Percentiles rank a stretch among this genome's conserved stretches.
These are phyloP conservation scores for Eurypyga helias DNA, from an alignment of 2,113 vertebrate species.

Conservation along the genomic window DNA sequence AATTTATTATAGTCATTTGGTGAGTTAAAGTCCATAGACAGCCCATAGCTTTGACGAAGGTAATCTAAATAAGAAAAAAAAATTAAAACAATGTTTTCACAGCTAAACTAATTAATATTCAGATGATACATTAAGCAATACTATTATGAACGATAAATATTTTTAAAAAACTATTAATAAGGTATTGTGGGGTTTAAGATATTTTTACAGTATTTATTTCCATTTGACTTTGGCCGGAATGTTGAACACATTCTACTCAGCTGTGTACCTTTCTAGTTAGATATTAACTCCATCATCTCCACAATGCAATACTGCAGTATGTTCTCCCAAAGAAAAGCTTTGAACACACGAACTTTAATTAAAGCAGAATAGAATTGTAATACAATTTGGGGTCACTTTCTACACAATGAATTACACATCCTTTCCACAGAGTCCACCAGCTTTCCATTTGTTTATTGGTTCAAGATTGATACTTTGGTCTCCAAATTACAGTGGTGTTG, in stretches of 20 bases:
- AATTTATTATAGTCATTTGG: slow-evolving; percentile 99
- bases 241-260: not conserved
- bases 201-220: not conserved
- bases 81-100: not conserved
- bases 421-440: not conserved
- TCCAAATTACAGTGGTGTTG: not conserved
- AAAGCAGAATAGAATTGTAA: not conserved
- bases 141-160: not conserved
- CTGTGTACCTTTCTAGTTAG: not conserved
- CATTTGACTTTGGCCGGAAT: not conserved
- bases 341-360: not conserved
- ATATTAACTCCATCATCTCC: not conserved
- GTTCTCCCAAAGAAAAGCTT: not conserved
- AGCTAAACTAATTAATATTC: not conserved
- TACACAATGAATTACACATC: not conserved
- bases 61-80: slow-evolving; percentile 83
- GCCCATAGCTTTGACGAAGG: slow-evolving; percentile 98
- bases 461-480: not conserved
- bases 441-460: not conserved
- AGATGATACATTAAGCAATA: not conserved
- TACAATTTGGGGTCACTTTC: not conserved
- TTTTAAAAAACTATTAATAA: not conserved
- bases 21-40: slow-evolving; percentile 93
- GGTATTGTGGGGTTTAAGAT: not conserved
- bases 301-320: not conserved